Base-by-base conservation (phyloP, 2,113 vertebrate genomes). In the Eurystomus gularis region DNA sequence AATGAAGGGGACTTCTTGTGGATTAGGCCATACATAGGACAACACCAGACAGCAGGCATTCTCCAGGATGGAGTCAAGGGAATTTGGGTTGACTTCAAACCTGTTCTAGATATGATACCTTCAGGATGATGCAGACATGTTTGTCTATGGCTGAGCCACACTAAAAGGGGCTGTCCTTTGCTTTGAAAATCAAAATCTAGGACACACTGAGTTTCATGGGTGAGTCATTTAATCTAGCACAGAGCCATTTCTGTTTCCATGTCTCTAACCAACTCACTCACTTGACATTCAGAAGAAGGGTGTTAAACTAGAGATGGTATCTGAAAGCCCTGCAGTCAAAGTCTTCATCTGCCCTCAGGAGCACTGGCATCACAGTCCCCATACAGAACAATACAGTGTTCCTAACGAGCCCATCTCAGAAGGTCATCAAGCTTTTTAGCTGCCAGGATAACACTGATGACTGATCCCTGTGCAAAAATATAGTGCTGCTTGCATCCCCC, bases 1-100 rank as follows among this genome's bases (percentile, higher is more conserved):
- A 15, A n/a, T n/a, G n/a, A n/a, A n/a, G n/a, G 9, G 8, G 4
- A 35, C 8, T 73, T 81, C 17, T 54, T 1, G 0, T 19, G 19
- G 13, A 17, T 46, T 70, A 57, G 25, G n/a, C 19, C 51, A 44
- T 7, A 10, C 6, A 15, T 1, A 42, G 8, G 17, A 54, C 10
- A 70, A 3, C 11, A 64, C 4, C 7, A 42, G 39, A 33, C 10
- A 52, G 33, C 9, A 55, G 7, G 10, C 9, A 12, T 42, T n/a
- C n/a, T n/a, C n/a, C n/a, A n/a, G n/a, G 57, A 5, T 14, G 9
- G 16, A 29, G 13, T 46, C 18, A 42, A 33, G 16, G 9, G 69
- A 86, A 84, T 44, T 26, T 49, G 5, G 15, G 37, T 46, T 49
- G 12, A n/a, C 24, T 61, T 82, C 33, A 71, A 76, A 62, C 6